Evolutionary conservation across 92 coral and sea anemone species (phyloP).

Genomic region (Pocillopora grandis): DNA sequence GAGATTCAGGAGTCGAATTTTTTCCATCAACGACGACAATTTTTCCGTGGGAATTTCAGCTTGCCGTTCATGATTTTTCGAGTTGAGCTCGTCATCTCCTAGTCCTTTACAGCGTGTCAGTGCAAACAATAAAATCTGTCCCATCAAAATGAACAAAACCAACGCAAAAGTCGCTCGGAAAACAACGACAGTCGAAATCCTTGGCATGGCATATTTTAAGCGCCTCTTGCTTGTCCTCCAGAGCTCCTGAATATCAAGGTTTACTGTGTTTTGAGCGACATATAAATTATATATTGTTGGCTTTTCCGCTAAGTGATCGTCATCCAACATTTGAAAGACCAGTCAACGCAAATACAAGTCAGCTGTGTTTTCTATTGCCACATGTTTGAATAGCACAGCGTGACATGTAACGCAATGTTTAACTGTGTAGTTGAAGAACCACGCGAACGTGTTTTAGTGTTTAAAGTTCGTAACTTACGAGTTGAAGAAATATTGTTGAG

Average conservation of each 20-base stretch:
- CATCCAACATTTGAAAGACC: conserved; percentile 28
- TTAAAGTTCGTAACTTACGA: no score
- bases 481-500: no score
- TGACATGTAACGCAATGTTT: conserved; percentile 35
- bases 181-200: conserved; percentile 64
- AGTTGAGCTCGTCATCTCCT: conserved; percentile 29
- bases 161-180: conserved; percentile 83
- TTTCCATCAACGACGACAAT: conserved; percentile 16
- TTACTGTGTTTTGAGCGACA: background rate
- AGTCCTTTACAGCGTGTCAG: conserved; percentile 62
- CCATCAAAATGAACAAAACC: conserved; percentile 61
- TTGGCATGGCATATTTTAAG: conserved; percentile 72
- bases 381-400: conserved; percentile 12
- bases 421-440: no score
- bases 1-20: conserved; percentile 26
- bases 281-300: conserved; percentile 38
- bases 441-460: no score
- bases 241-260: background rate
- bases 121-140: conserved; percentile 74
- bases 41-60: conserved; percentile 4
- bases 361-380: conserved; percentile 46
- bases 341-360: conserved; percentile 10
- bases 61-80: conserved; percentile 13
- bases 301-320: background rate
- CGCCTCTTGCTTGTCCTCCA: no score